Percentiles rank a stretch among this genome's conserved stretches.
These are phyloP conservation scores for Leucoraja ocellata DNA, from an alignment of 2,797 vertebrate species.

Conservation along the genomic window DNA sequence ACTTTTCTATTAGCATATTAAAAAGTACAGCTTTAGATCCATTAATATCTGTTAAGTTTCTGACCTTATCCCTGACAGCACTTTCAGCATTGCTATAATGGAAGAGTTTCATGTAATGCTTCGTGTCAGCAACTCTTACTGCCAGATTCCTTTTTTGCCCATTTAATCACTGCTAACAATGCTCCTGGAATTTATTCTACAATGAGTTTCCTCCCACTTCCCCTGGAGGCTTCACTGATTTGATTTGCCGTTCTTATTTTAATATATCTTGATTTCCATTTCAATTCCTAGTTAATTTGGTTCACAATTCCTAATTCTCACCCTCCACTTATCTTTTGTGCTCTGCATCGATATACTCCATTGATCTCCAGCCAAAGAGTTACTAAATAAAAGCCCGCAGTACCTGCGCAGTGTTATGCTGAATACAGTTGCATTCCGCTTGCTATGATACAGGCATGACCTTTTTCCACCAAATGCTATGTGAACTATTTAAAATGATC, in stretches of 20 bases:
- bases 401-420: background rate
- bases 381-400: background rate
- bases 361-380: background rate
- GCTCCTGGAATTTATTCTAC: background rate
- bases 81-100: background rate
- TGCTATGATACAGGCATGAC: no score
- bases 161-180: background rate
- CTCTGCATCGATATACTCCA: background rate
- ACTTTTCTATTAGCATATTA: conserved; percentile 4
- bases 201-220: no score
- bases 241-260: background rate
- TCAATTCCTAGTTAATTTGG: background rate
- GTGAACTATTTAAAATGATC: background rate
- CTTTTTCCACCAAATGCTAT: background rate
- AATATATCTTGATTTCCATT: background rate
- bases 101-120: conserved; percentile 3
- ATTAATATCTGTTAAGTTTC: background rate
- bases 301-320: background rate
- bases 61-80: conserved; percentile 13
- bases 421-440: background rate
- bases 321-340: background rate
- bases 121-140: background rate
- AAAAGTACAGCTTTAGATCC: background rate
- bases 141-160: background rate
- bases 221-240: background rate